Evolutionary conservation across 2,113 vertebrate genomes (phyloP), one percentile per base, ranked within the genome.

Genomic region (Solea solea): DNA sequence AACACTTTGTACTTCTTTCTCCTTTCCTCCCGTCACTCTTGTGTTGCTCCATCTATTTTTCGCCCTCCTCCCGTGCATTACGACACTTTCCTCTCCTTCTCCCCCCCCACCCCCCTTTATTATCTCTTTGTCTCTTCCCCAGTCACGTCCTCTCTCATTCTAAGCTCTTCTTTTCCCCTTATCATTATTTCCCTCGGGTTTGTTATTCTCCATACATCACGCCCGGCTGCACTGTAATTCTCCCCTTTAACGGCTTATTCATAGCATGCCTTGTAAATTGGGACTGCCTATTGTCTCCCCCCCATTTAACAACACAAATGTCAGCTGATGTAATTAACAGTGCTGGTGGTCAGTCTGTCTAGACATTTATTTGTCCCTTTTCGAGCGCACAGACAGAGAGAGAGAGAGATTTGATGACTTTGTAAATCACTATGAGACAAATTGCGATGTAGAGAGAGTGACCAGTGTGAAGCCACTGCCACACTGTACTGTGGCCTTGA

Each of bases 41-140:
- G 49, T 55, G 25, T 60, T 41, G 25, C 66, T 51, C 50, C 54
- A 52, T 71, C 58, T 74, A 21, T 0, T 69, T 53, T 70, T 68
- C 40, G 0, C 72, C 57, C 74, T 72, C 78, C 42, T 40, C 74
- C 45, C 78, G 54, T 76, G 72, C 49, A 80, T 83, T 66, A 78
- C 72, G 58, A 78, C 75, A 80, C 68, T 77, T 71, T 76, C 53
- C 57, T 42, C 40, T 72, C 46, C 45, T 83, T 67, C 45, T 48
- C 12, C 73, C 72, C 69, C 74, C 72, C 69, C 74, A 86, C 78
- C 68, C 69, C 52, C 52, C 74, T 74, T 82, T 79, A 84, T 89
- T 64, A 91, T 90, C 80, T 54, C 64, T 82, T 80, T 74, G 73
- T 87, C 71, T 88, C 63, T 72, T 88, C 76, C 76, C 85, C 12